Conservation (phyloP, 2,888 invertebrate species). For the Leptogaster cylindrica region DNA sequence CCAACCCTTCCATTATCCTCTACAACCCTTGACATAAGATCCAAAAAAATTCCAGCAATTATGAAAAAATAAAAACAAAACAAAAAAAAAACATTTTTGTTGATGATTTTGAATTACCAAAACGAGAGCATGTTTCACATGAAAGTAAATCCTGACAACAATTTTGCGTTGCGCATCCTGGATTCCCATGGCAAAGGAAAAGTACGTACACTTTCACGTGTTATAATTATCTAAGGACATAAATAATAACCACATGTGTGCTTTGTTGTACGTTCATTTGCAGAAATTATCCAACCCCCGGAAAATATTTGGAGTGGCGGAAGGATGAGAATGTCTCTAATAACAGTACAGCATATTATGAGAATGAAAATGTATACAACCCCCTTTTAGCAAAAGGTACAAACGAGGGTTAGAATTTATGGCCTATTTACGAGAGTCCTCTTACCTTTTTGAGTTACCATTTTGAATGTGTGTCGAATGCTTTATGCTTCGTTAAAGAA, state of each 20-base stretch:
- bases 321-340: background rate
- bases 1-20: too few species aligned
- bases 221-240: slow-evolving; percentile 45
- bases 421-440: slow-evolving; percentile 33
- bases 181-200: slow-evolving; percentile 30
- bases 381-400: slow-evolving; percentile 28
- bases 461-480: slow-evolving; percentile 27
- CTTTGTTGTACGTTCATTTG: slow-evolving; percentile 40
- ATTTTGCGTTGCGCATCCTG: too few species aligned
- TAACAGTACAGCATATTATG: background rate
- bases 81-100: slow-evolving; percentile 8
- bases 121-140: slow-evolving; percentile 18
- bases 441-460: slow-evolving; percentile 30
- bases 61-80: slow-evolving; percentile 1
- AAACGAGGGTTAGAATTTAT: slow-evolving; percentile 38
- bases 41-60: background rate
- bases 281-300: slow-evolving; percentile 1
- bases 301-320: too few species aligned
- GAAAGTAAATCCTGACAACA: slow-evolving; percentile 1
- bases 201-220: slow-evolving; percentile 46
- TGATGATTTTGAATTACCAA: slow-evolving; percentile 1
- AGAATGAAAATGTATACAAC: slow-evolving; percentile 17
- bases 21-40: background rate
- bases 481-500: slow-evolving; percentile 16
- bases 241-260: slow-evolving; percentile 44